Conservation (phyloP, 2,113 vertebrate genomes). For the Phaethornis superciliosus region DNA sequence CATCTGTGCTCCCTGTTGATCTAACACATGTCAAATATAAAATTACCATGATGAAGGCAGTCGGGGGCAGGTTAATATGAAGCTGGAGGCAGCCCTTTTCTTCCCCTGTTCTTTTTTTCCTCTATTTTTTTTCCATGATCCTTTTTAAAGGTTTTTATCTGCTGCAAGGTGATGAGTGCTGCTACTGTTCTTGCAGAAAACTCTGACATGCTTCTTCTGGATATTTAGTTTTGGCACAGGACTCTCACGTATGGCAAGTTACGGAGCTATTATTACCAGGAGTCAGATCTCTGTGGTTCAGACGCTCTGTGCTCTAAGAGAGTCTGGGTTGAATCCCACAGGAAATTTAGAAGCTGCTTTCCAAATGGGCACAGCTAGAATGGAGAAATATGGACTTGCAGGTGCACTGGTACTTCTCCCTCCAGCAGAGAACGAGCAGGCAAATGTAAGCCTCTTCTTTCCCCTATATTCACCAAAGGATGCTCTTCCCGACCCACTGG, state of each 20-base stretch:
- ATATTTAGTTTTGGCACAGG: neutral
- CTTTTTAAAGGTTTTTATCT: neutral
- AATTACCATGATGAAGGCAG: slow-evolving; percentile 32
- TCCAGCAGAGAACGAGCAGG: neutral
- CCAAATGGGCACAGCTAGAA: neutral
- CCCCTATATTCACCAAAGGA: neutral
- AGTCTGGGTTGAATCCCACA: neutral
- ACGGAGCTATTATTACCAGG: neutral
- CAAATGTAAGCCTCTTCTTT: neutral
- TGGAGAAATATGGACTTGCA: neutral
- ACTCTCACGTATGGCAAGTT: neutral
- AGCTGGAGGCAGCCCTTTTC: neutral
- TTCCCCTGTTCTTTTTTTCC: neutral
- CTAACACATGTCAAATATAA: slow-evolving; percentile 6
- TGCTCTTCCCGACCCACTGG: neutral
- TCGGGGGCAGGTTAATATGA: neutral
- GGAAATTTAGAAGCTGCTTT: neutral
- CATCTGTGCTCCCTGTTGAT: slow-evolving; percentile 41
- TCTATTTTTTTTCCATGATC: neutral
- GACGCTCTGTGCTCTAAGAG: neutral
- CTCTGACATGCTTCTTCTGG: neutral
- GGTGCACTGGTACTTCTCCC: neutral
- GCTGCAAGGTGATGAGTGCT: neutral
- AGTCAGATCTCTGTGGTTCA: neutral
- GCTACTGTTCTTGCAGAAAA: neutral